A percentile compares a stretch with the other conserved stretches of the same genome.
phyloP scores from a whole-genome alignment of 2,888 invertebrate species.

The Ophion costatus region DNA sequence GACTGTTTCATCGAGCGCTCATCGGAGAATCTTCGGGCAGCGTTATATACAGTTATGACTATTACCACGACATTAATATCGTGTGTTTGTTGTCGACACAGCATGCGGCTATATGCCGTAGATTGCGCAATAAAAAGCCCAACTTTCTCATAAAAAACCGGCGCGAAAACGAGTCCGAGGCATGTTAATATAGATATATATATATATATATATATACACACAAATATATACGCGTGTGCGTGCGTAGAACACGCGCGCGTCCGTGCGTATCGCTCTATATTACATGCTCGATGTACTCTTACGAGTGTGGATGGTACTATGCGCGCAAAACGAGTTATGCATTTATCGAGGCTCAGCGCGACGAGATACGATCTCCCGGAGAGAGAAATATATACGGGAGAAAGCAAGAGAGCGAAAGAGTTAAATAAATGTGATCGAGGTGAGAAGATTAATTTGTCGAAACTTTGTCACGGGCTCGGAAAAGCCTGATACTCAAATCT shows the following conservation, averaged over 20 bases:
- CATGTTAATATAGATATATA: background rate
- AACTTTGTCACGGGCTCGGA: slow-evolving; percentile 27
- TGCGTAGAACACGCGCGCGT: background rate
- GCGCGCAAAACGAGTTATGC: slow-evolving; percentile 43
- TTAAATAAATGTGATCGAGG: slow-evolving; percentile 4
- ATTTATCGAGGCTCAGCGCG: slow-evolving; percentile 35
- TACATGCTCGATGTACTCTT: slow-evolving; percentile 2
- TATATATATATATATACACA: too few relatives aligned
- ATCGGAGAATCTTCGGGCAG: background rate
- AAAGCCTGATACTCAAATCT: slow-evolving; percentile 10
- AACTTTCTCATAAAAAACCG: slow-evolving; percentile 57
- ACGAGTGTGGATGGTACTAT: slow-evolving; percentile 39
- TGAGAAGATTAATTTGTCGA: slow-evolving; percentile 42
- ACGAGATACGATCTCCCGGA: slow-evolving; percentile 38
- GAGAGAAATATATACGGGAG: slow-evolving; percentile 12
- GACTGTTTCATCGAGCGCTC: background rate
- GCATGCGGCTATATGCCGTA: background rate
- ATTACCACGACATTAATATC: background rate
- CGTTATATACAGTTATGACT: background rate
- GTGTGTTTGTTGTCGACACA: slow-evolving; percentile 2
- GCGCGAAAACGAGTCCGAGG: slow-evolving; percentile 26
- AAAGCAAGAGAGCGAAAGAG: background rate
- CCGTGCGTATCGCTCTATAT: background rate
- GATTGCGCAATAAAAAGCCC: slow-evolving; percentile 36
- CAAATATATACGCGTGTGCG: background rate